These are phyloP conservation scores for Toxostoma redivivum DNA, from an alignment of 2,113 vertebrate species.

Conservation along the genomic window DNA sequence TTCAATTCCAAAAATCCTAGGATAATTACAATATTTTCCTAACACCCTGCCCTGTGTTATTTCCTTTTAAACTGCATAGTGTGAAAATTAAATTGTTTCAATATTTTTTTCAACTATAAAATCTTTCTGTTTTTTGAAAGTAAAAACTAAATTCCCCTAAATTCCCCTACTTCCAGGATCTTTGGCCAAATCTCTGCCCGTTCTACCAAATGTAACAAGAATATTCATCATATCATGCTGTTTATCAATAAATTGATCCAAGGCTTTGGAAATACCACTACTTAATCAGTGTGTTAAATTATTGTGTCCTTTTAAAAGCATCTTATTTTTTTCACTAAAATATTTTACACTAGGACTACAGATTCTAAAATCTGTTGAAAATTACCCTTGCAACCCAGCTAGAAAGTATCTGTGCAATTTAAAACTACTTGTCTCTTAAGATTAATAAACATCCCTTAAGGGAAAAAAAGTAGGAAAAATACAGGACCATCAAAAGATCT, in stretches of 20 bases:
- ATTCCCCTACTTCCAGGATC: background rate
- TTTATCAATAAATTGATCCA: background rate
- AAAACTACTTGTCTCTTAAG: background rate
- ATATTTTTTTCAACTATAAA: background rate
- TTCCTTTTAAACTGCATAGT: background rate
- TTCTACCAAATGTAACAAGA: background rate
- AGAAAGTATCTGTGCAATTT: background rate
- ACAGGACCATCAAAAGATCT: background rate
- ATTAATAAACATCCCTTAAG: background rate
- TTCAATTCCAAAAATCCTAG: background rate
- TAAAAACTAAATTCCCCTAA: background rate
- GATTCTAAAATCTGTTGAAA: background rate
- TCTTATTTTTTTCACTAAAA: background rate
- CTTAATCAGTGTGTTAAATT: background rate
- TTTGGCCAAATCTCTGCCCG: background rate
- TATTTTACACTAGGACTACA: background rate
- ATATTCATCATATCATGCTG: background rate
- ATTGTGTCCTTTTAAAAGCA: background rate
- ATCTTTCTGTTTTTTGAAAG: background rate
- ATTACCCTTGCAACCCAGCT: background rate
- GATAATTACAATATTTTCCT: background rate
- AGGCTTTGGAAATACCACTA: background rate
- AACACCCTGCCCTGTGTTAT: rapidly evolving
- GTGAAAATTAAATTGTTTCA: background rate
- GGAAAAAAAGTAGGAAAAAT: background rate